Base-by-base conservation (phyloP, 2,888 invertebrate genomes). In the Imbricaverruca yamaguchii region DNA sequence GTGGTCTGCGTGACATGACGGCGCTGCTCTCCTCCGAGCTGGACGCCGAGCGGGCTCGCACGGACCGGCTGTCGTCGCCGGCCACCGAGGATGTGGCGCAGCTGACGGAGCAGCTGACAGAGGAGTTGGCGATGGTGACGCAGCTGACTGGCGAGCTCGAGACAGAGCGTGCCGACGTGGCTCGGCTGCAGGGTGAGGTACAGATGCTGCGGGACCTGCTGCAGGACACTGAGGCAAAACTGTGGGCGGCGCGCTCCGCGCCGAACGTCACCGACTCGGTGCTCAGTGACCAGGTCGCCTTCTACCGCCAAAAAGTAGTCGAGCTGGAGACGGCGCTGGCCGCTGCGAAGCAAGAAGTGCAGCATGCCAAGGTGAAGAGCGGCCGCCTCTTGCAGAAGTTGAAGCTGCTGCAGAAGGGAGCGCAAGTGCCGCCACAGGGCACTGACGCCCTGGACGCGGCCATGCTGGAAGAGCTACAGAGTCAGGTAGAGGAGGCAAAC, bases 311-410 rank as follows among this genome's bases (percentile, higher is more conserved):
- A 39, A 82, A 84, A 61, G 67, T 84, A 4, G 82, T 83, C 78
- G 78, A 80, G 12, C 69, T 83, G 25, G 83, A 84, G 80, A 83
- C 84, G 67, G 83, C 83, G 39, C 83, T 83, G 78, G 83, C 82
- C 67, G 77, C 80, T 15, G 87, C 92, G 39, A 88, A 89, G 82
- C 89, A 90, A 81, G 92, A 93, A 84, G 89, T 93, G 13, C 90
- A 91, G 83, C 88, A 90, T 57, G 88, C 90, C 82, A 92, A 93
- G 86, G 87, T 91, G 0, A 94, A 94, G 86, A 91, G 92, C 59
- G 91, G 91, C 2, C 95, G 94, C 88, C 90, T 94, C 84, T 88
- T 96, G 84, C 93, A 93, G 85, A 96, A 95, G 87, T 88, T 96
- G 77, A 96, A 95, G 87, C 93, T 85, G 79, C 83, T 87, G n/a